A percentile compares a stretch with the other conserved stretches of the same genome.
phyloP scores from a whole-genome alignment of 2,797 vertebrate genomes.

The Danio choprae region DNA sequence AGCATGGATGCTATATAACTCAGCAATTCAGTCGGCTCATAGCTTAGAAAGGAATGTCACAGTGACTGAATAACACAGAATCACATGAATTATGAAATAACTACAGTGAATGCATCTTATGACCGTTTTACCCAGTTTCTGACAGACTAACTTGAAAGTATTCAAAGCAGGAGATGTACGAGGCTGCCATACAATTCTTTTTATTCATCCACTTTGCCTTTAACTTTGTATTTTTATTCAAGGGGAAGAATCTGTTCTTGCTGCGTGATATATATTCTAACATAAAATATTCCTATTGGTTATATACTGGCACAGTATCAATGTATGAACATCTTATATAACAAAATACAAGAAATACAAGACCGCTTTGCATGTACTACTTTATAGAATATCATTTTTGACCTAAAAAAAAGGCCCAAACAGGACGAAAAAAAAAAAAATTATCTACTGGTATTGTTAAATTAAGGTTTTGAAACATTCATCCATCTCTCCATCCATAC shows the following conservation, averaged over 20 bases:
- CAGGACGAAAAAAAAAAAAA: no score
- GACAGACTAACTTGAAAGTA: constrained; percentile 8
- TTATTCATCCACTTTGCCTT: neutral
- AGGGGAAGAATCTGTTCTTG: neutral
- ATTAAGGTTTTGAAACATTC: no score
- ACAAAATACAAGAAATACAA: neutral
- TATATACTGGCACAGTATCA: neutral
- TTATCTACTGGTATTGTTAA: no score
- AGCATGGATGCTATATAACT: constrained; percentile 18
- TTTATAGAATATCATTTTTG: neutral
- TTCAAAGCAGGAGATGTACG: neutral
- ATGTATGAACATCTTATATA: neutral
- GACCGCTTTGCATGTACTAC: neutral
- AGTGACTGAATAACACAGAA: constrained; percentile 10
- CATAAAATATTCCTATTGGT: neutral
- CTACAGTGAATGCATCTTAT: constrained; percentile 22
- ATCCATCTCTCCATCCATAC: no score
- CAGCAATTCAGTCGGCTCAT: constrained; percentile 44
- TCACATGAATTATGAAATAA: constrained; percentile 35
- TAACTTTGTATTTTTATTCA: neutral
- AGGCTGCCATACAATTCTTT: neutral
- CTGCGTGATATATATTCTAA: neutral
- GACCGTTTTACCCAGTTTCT: neutral
- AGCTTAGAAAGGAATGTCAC: constrained; percentile 26
- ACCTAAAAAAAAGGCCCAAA: neutral